Evolutionary conservation across 2,113 vertebrate species (phyloP).

Genomic region (Isurus oxyrinchus): DNA sequence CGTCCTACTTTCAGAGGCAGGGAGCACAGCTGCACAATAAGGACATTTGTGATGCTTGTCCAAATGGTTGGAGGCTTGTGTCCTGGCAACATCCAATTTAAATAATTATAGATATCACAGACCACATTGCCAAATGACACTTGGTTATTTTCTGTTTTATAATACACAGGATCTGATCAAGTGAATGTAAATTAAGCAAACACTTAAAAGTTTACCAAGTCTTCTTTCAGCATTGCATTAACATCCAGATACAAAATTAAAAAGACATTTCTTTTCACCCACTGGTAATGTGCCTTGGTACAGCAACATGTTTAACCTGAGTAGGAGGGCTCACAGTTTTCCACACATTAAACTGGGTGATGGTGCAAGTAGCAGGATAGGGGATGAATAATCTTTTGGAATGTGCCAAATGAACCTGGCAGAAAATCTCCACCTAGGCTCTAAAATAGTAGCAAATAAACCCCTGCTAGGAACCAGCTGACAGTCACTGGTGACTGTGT

Average conservation of each 20-base stretch:
- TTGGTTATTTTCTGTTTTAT: neutral
- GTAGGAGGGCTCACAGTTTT: neutral
- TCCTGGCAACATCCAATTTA: neutral
- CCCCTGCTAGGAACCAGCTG: neutral
- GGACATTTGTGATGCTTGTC: neutral
- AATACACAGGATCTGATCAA: neutral
- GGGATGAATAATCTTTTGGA: neutral
- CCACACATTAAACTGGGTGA: neutral
- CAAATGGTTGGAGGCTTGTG: neutral
- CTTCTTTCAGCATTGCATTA: neutral
- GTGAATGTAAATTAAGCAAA: neutral
- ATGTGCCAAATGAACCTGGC: neutral
- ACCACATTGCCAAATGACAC: neutral
- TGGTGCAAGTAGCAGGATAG: neutral
- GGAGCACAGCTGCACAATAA: neutral
- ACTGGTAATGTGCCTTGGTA: neutral
- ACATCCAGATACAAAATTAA: neutral
- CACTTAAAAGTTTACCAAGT: neutral
- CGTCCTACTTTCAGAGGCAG: neutral
- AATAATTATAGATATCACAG: constrained; percentile 29
- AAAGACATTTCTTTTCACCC: neutral
- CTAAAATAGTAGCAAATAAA: neutral
- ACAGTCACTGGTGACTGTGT: neutral
- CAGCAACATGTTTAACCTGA: neutral
- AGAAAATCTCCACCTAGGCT: neutral